Conservation (phyloP, 1,140 invertebrate species). For the Microplitis demolitor region DNA sequence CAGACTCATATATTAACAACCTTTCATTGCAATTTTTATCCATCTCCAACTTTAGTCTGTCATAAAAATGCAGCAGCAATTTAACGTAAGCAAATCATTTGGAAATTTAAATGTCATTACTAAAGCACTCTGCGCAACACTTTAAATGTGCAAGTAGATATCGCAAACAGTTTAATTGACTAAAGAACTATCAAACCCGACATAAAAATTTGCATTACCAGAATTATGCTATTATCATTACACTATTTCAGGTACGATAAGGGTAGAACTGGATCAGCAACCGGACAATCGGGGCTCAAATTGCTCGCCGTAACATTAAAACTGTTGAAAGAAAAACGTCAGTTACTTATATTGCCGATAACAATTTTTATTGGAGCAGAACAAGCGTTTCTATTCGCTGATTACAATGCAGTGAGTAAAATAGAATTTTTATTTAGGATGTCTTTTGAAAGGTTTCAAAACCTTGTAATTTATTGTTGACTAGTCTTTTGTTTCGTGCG, state of each 20-base stretch:
- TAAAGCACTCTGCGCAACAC: too few species aligned
- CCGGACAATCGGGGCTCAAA: conserved; percentile 63
- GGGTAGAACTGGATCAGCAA: conserved; percentile 48
- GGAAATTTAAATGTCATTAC: too few species aligned
- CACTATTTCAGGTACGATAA: conserved; percentile 53
- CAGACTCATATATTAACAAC: too few species aligned
- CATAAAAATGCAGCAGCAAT: too few species aligned
- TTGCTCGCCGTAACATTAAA: conserved; percentile 79
- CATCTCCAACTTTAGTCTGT: too few species aligned
- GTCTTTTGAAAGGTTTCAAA: neutral
- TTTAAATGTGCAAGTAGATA: too few species aligned
- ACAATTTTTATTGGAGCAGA: conserved; percentile 93
- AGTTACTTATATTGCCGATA: conserved; percentile 86
- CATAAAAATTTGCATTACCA: neutral
- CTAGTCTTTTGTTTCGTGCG: conserved; percentile 87
- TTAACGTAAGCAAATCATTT: too few species aligned
- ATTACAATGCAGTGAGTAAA: conserved; percentile 81
- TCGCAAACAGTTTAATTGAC: too few species aligned
- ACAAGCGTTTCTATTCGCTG: conserved; percentile 89
- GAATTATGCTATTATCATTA: neutral
- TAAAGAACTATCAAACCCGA: neutral
- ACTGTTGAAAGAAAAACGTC: conserved; percentile 76
- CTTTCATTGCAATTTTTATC: too few species aligned
- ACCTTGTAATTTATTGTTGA: neutral
- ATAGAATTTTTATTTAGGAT: neutral